Conservation (phyloP, 2,888 invertebrate species). For the Noctua janthina region DNA sequence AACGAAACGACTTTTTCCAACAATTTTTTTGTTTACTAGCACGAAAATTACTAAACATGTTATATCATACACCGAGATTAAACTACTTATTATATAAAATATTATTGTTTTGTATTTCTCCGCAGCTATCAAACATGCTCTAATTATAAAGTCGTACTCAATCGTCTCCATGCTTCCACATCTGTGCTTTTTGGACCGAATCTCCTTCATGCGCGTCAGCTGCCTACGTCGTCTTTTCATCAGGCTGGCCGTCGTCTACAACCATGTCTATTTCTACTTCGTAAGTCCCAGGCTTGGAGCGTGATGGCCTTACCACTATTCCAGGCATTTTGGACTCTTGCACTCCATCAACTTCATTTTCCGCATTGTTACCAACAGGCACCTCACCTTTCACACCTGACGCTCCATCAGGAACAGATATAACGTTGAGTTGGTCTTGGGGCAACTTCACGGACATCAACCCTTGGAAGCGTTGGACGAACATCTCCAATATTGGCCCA, state of each 20-base stretch:
- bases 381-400: conserved; percentile 52
- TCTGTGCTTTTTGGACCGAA: conserved; percentile 18
- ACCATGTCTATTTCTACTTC: conserved; percentile 86
- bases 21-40: conserved; percentile 2
- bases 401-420: conserved; percentile 64
- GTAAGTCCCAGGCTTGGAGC: conserved; percentile 84
- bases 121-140: conserved; percentile 12
- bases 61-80: conserved; percentile 30
- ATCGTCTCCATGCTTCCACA: conserved; percentile 17
- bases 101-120: conserved; percentile 42
- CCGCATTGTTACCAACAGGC: conserved; percentile 79
- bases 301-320: conserved; percentile 82
- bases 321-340: conserved; percentile 86
- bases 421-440: conserved; percentile 87
- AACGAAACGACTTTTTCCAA: conserved; percentile 13
- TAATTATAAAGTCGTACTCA: conserved; percentile 29
- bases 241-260: conserved; percentile 85
- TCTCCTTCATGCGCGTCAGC: not conserved
- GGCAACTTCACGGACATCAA: conserved; percentile 92
- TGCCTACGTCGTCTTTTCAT: conserved; percentile 68
- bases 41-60: conserved; percentile 17
- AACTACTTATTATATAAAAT: conserved; percentile 26
- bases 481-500: conserved; percentile 92
- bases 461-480: conserved; percentile 93
- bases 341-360: conserved; percentile 87